phyloP scores from a whole-genome alignment of 2,888 invertebrate genomes.

The Dasypolia templi region DNA sequence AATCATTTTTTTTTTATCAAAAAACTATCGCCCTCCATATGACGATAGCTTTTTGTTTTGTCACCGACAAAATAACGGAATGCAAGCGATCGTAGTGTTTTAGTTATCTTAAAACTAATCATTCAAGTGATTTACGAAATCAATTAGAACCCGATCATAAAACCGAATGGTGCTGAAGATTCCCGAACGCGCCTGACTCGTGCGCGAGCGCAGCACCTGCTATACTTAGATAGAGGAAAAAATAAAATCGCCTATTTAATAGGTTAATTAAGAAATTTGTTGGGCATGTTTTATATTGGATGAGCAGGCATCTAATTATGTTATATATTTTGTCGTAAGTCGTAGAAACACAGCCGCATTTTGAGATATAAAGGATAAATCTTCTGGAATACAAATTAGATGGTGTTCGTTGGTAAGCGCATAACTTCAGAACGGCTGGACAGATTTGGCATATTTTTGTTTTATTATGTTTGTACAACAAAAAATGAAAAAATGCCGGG shows the following conservation, averaged over 20 bases:
- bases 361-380: conserved; percentile 9
- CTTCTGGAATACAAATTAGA: too few species aligned
- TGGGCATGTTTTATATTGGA: conserved; percentile 35
- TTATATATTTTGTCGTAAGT: conserved; percentile 26
- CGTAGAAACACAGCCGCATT: neutral
- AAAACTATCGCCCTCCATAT: too few species aligned
- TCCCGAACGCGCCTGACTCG: conserved; percentile 58
- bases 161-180: conserved; percentile 54
- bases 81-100: neutral
- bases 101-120: conserved; percentile 34
- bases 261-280: conserved; percentile 58
- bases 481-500: neutral
- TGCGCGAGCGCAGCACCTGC: conserved; percentile 59
- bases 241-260: conserved; percentile 53
- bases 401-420: neutral
- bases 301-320: conserved; percentile 26
- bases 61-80: conserved; percentile 29
- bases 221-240: conserved; percentile 39
- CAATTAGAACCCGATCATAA: conserved; percentile 58
- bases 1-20: too few species aligned
- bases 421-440: neutral
- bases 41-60: neutral
- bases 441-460: neutral
- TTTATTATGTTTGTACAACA: neutral
- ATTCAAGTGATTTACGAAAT: conserved; percentile 64